phyloP scores from a whole-genome alignment of 2,888 invertebrate genomes.

The Noctua janthina region DNA sequence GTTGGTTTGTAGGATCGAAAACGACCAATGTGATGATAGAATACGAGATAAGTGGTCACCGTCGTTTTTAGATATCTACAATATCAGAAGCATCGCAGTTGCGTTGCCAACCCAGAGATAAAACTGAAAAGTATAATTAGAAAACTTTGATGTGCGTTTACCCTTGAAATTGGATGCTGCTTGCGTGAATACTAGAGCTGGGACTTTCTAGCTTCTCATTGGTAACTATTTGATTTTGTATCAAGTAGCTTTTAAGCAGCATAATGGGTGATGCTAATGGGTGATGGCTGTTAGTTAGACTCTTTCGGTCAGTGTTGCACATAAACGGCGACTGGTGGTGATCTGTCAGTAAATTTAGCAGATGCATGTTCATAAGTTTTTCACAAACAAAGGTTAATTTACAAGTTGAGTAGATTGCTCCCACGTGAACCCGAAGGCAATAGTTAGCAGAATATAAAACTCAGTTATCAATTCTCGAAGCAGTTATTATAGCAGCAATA shows the following conservation, averaged over 20 bases:
- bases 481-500: slow-evolving; percentile 64
- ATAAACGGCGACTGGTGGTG: background rate
- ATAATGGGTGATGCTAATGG: background rate
- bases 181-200: background rate
- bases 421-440: slow-evolving; percentile 12
- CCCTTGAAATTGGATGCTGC: background rate
- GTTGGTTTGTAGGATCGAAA: background rate
- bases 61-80: too few species aligned
- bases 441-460: slow-evolving; percentile 54
- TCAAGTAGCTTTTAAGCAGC: background rate
- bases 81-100: background rate
- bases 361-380: background rate
- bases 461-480: slow-evolving; percentile 59
- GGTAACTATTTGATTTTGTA: background rate
- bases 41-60: background rate
- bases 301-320: too few species aligned
- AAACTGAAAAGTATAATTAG: background rate
- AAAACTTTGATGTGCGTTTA: background rate
- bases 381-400: background rate
- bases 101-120: background rate
- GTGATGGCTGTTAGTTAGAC: background rate
- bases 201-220: background rate
- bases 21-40: background rate
- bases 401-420: background rate
- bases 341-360: background rate